Evolutionary conservation across 2,797 vertebrate genomes (phyloP), one percentile per base, ranked within the genome.

Genomic region (Schizopygopsis pylzovi): DNA sequence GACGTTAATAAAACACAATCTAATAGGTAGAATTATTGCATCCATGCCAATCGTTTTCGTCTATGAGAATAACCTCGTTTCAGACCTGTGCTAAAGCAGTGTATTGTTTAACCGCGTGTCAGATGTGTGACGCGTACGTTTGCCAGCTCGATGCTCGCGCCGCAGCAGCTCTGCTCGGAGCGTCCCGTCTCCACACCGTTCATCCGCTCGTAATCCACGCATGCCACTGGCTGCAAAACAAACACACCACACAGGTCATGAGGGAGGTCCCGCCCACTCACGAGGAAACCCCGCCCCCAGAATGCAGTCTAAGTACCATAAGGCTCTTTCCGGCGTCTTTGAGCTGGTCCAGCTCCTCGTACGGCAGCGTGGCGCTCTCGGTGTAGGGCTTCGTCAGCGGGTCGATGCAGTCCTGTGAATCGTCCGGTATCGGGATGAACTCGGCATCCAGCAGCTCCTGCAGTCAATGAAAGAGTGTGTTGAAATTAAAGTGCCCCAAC

Each of bases 371-470:
- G 88, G 95, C 93, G 61, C 96, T 97, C 87, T 97, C 95, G 0
- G 96, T 94, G 87, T 95, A 92, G 49, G 96, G 90, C 83, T 95
- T 94, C 0, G 92, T 91, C 56, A 95, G 92, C 82, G 94, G 95
- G 59, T 92, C 90, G 43, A 92, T 93, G 33, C 94, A 95, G 70
- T 90, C 95, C n/a, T 89, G 88, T 0, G 91, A 93, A 22, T 86
- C 91, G 3, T 95, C 92, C 15, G 97, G 97, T 93, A 99, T 98
- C 1, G 98, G 98, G 90, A 99, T 99, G 92, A 97, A 98, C 91
- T 99, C 98, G 8, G 98, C 98, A 2, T 99, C 96, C 90, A 97
- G 97, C 47, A 99, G 95, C 93, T 99, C 98, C 98, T 99, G 91
- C 81, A 90, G 33, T 33, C 33, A 33, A 3, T 3, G 33, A 33